Evolutionary conservation across 2,797 vertebrate species (phyloP).

Genomic region (Ptychobarbus kaznakovi): DNA sequence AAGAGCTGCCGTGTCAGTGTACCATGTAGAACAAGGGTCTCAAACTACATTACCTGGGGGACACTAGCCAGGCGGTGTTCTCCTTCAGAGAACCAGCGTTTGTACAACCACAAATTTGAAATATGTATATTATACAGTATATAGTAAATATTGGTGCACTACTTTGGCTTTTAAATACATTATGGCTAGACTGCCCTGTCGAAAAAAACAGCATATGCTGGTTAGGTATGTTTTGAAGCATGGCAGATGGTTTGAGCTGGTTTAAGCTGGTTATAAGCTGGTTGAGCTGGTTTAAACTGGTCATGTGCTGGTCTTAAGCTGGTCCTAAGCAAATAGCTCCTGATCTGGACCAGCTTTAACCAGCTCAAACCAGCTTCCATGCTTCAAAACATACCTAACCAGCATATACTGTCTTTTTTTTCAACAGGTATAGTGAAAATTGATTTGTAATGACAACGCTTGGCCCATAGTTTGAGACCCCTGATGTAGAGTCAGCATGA

Average conservation of each 20-base stretch:
- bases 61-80: conserved; percentile 12
- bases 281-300: neutral
- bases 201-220: neutral
- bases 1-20: conserved; percentile 48
- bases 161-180: neutral
- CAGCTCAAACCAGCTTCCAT: neutral
- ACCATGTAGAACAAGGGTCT: conserved; percentile 46
- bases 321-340: too few species aligned
- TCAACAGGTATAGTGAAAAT: neutral
- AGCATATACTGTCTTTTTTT: neutral
- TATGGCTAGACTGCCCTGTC: neutral
- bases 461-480: conserved; percentile 47
- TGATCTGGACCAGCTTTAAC: neutral
- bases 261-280: neutral
- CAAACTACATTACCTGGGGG: conserved; percentile 12
- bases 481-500: conserved; percentile 79
- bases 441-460: neutral
- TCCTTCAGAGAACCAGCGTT: neutral
- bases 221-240: neutral
- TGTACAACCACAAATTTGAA: neutral
- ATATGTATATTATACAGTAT: neutral
- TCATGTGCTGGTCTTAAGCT: too few species aligned
- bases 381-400: neutral
- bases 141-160: neutral
- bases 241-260: neutral